phyloP scores from a whole-genome alignment of 2,113 vertebrate genomes.

The Nannospalax galili region DNA sequence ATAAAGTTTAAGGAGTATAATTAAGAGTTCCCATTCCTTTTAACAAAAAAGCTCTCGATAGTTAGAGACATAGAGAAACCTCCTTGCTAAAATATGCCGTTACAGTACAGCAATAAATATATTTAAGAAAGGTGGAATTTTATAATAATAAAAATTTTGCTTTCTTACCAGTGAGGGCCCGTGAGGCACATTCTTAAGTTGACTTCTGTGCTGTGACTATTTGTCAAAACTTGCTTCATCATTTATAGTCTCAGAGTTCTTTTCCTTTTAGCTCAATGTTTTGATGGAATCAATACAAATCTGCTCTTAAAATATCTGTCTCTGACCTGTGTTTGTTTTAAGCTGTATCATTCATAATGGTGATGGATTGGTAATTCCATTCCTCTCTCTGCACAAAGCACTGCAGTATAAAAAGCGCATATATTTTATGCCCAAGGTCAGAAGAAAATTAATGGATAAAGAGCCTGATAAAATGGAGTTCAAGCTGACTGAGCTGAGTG shows the following conservation, averaged over 20 bases:
- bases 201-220: slow-evolving; percentile 70
- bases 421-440: slow-evolving; percentile 92
- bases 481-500: slow-evolving; percentile 90
- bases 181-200: slow-evolving; percentile 79
- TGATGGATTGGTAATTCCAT: slow-evolving; percentile 92
- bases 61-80: slow-evolving; percentile 12
- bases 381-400: slow-evolving; percentile 89
- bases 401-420: slow-evolving; percentile 86
- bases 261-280: slow-evolving; percentile 84
- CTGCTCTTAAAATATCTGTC: slow-evolving; percentile 89
- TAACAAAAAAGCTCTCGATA: slow-evolving; percentile 82
- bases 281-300: slow-evolving; percentile 89
- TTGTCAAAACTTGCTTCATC: slow-evolving; percentile 85
- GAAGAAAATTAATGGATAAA: slow-evolving; percentile 94
- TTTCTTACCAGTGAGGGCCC: slow-evolving; percentile 74
- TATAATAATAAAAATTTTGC: slow-evolving; percentile 75
- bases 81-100: neutral
- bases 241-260: slow-evolving; percentile 82
- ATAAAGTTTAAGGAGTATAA: slow-evolving; percentile 78
- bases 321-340: slow-evolving; percentile 90
- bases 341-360: slow-evolving; percentile 93
- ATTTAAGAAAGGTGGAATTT: slow-evolving; percentile 55
- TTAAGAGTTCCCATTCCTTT: slow-evolving; percentile 58
- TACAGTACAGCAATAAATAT: slow-evolving; percentile 74
- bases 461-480: slow-evolving; percentile 93